Conservation (phyloP, 2,113 vertebrate genomes). For the Tringa solitaria region DNA sequence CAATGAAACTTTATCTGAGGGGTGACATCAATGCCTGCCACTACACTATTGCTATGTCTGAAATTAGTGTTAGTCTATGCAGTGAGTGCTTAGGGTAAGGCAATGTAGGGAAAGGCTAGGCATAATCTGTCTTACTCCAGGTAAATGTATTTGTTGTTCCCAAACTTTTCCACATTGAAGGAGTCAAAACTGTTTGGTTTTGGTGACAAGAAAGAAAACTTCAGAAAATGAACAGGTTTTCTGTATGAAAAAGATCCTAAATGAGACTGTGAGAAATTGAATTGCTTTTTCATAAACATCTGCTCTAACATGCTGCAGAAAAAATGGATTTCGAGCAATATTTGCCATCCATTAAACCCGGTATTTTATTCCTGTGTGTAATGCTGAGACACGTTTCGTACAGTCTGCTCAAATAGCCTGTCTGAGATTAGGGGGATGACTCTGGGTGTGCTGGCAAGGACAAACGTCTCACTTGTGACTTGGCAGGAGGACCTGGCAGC, state of each 20-base stretch:
- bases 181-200: not conserved
- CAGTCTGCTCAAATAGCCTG: not conserved
- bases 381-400: rapidly evolving
- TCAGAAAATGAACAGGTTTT: not conserved
- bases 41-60: not conserved
- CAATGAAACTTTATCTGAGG: not conserved
- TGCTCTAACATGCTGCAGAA: not conserved
- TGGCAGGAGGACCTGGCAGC: conserved; percentile 68
- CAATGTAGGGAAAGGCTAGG: not conserved
- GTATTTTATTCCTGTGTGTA: rapidly evolving
- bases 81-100: not conserved
- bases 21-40: not conserved
- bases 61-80: not conserved
- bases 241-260: not conserved
- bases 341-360: not conserved
- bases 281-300: not conserved
- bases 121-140: not conserved
- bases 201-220: not conserved
- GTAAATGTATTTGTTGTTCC: not conserved
- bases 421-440: not conserved
- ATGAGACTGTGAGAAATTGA: not conserved
- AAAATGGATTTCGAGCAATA: not conserved
- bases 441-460: not conserved
- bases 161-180: not conserved
- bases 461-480: not conserved